phyloP scores from a whole-genome alignment of 2,797 vertebrate species.

The Masticophis lateralis region DNA sequence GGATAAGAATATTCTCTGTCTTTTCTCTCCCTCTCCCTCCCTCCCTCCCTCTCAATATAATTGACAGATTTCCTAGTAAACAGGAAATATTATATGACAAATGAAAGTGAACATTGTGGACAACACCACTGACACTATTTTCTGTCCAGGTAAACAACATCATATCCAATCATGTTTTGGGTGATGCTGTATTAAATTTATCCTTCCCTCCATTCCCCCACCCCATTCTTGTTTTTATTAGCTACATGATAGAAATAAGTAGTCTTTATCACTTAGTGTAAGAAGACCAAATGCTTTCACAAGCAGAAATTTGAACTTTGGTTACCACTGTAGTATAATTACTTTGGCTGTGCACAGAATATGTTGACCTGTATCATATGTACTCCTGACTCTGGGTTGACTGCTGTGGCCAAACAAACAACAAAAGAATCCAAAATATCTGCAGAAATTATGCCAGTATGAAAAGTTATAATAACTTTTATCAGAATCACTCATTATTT shows the following conservation, averaged over 20 bases:
- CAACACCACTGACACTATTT: not conserved
- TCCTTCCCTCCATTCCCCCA: no score
- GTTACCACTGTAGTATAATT: conserved; percentile 45
- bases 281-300: conserved; percentile 27
- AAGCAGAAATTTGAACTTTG: conserved; percentile 35
- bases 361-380: conserved; percentile 48
- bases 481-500: conserved; percentile 61
- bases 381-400: conserved; percentile 60
- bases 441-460: conserved; percentile 55
- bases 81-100: not conserved
- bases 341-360: conserved; percentile 39
- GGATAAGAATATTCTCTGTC: not conserved
- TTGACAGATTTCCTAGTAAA: not conserved
- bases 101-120: not conserved
- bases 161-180: not conserved
- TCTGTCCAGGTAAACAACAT: not conserved
- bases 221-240: not conserved
- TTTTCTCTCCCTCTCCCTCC: not conserved
- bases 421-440: conserved; percentile 63
- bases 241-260: not conserved
- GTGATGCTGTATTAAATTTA: not conserved
- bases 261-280: conserved; percentile 31
- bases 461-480: conserved; percentile 60
- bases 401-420: conserved; percentile 65
- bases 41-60: not conserved